Evolutionary conservation across 35 echinoderm and acorn worm species (phyloP), one percentile per base, ranked within the genome.

Genomic region (Holothuria glaberrima): DNA sequence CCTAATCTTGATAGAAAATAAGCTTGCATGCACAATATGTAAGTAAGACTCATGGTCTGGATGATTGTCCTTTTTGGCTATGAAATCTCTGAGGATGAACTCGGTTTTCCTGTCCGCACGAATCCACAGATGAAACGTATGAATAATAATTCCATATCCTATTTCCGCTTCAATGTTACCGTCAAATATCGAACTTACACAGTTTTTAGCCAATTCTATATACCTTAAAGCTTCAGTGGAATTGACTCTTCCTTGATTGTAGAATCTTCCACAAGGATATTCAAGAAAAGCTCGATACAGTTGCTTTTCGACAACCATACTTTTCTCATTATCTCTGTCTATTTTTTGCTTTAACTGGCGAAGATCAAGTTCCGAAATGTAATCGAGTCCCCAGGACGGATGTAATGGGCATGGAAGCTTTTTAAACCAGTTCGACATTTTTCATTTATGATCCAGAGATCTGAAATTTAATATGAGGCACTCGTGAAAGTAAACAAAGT

Each of bases 1-100:
- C 74, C 74, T 25, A 78, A 78, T 48, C 74, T 78, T 38, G 74
- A 78, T 19, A 78, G 74, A 18, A 78, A 48, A 38, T 78, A 78
- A 19, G 74, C n/a, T n/a, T n/a, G n/a, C 74, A 17, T 48, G 41
- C 12, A 78, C 41, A n/a, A 78, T 48, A 25, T 78, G 21, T 22
- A 78, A 24, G 41, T 78, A 78, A 2, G 74, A 13, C 12, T 10
- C 20, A 25, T 48, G 22, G 12, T 24, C 20, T 13, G 74, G 74
- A 21, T 25, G 29, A 0, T n/a, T 41, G 13, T 21, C 50, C 48
- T 28, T 78, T 12, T 52, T 48, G 4, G 5, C 14, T 26, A 48
- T 17, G 38, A 78, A 17, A 19, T 30, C 16, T 50, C 38, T 22
- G n/a, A 78, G 38, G n/a, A n/a, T 21, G 13, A 26, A 21, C 19